A percentile compares a stretch with the other conserved stretches of the same genome.
Conservation (phyloP, 2,888 invertebrate genomes). For the Leucophora obtusa region DNA sequence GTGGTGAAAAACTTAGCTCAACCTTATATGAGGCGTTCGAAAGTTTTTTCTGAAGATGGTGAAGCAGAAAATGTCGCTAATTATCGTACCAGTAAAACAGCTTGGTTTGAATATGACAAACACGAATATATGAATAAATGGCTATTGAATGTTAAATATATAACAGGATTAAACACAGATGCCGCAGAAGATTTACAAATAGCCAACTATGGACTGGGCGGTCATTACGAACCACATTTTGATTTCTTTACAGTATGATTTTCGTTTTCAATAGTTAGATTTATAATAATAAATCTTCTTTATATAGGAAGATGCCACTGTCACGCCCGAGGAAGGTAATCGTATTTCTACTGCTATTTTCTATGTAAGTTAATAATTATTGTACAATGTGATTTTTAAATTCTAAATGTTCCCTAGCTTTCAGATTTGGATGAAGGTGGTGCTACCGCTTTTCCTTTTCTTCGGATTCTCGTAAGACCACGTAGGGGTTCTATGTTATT, state of each 20-base stretch:
- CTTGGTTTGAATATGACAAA: constrained; percentile 78
- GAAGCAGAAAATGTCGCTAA: constrained; percentile 85
- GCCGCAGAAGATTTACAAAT: constrained; percentile 83
- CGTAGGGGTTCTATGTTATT: constrained; percentile 82
- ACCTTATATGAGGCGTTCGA: constrained; percentile 78
- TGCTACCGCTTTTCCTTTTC: constrained; percentile 95
- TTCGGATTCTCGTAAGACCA: constrained; percentile 91
- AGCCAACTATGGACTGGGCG: constrained; percentile 86
- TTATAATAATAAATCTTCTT: not conserved
- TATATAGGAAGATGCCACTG: constrained; percentile 79
- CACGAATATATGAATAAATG: constrained; percentile 69
- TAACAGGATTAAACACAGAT: constrained; percentile 81
- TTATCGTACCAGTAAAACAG: constrained; percentile 85
- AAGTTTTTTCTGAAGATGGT: constrained; percentile 90
- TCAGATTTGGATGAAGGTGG: constrained; percentile 98
- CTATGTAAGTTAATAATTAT: constrained; percentile 86
- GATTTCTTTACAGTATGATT: constrained; percentile 77
- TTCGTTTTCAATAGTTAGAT: not conserved
- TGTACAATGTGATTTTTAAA: not conserved
- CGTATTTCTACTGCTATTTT: constrained; percentile 97
- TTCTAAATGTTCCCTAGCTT: constrained; percentile 84
- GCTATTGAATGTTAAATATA: constrained; percentile 83
- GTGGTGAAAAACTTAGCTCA: constrained; percentile 80
- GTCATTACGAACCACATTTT: constrained; percentile 83
- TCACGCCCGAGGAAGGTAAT: constrained; percentile 83